phyloP scores from a whole-genome alignment of 2,113 vertebrate genomes.

The Hymenochirus boettgeri region DNA sequence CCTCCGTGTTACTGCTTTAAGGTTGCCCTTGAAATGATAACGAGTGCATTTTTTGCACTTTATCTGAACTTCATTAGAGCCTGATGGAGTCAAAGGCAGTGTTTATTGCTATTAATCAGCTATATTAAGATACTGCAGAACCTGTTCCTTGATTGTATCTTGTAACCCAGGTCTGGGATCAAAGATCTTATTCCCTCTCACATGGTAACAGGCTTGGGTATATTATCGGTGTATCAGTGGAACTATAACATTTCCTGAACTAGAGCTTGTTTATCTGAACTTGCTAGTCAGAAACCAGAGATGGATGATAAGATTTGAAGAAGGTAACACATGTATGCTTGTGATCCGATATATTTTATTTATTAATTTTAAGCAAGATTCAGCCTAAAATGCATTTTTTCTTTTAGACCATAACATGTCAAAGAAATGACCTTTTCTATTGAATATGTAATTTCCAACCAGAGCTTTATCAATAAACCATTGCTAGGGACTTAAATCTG shows the following conservation, averaged over 20 bases:
- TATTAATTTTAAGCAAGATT: no score
- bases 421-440: no score
- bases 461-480: no score
- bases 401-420: no score
- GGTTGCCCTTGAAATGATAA: slow-evolving; percentile 2
- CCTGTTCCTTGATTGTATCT: slow-evolving; percentile 5
- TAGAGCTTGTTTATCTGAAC: background rate
- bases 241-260: background rate
- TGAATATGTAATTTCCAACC: no score
- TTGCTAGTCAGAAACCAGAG: background rate
- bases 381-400: no score
- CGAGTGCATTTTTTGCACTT: slow-evolving; percentile 5
- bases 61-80: slow-evolving; percentile 28
- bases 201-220: background rate
- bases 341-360: no score
- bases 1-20: background rate
- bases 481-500: no score
- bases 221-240: background rate
- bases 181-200: slow-evolving; percentile 18
- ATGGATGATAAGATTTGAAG: no score
- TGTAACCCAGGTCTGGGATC: background rate
- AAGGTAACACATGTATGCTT: no score
- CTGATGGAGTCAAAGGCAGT: slow-evolving; percentile 10
- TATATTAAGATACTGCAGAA: slow-evolving; percentile 11
- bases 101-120: slow-evolving; percentile 37